Evolutionary conservation across 1,140 invertebrate species (phyloP), one percentile per base, ranked within the genome.

Genomic region (Cherax destructor): DNA sequence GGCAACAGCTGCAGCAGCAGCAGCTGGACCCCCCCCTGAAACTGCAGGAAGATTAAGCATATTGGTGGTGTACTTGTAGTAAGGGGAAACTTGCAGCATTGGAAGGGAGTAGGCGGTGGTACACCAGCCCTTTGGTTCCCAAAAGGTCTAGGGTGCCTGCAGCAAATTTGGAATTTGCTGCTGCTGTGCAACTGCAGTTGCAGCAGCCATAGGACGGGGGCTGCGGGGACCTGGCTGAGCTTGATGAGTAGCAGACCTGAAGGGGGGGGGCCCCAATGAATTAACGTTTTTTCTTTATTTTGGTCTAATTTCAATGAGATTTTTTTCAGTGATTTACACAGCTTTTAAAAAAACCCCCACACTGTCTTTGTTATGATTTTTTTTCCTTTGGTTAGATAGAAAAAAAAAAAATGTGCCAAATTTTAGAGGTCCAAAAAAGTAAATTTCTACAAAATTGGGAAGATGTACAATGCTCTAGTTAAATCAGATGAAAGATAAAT

Each of bases 11-110:
- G n/a, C 18, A 9, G 95, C 65, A 86, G 93, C 52, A 69, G 93
- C 90, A 93, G 92, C 86, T 78, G 92, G 89, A n/a, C 92, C 93
- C 24, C 93, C 92, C 47, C 92, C 92, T 52, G 92, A 93, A 88
- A 93, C 92, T 59, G 93, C 92, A 78, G 93, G 87, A n/a, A 95
- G 95, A 83, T 95, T 95, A 47, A 95, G 94, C 94, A 95, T 95
- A 86, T 94, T 95, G 18, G 93, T 81, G 18, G 97, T 98, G 95
- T 98, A 98, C 94, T 98, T 98, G 95, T 97, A 98, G 93, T 96
- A 97, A n/a, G n/a, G n/a, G 11, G 96, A 95, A 84, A 97, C 85
- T 74, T 10, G 86, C 88, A n/a, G 88, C 90, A 85, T 76, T 83
- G 79, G 78, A 88, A 90, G 88, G 21, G 93, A 89, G 93, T 92